Conservation (phyloP, 2,797 vertebrate species). For the Clamator glandarius region DNA sequence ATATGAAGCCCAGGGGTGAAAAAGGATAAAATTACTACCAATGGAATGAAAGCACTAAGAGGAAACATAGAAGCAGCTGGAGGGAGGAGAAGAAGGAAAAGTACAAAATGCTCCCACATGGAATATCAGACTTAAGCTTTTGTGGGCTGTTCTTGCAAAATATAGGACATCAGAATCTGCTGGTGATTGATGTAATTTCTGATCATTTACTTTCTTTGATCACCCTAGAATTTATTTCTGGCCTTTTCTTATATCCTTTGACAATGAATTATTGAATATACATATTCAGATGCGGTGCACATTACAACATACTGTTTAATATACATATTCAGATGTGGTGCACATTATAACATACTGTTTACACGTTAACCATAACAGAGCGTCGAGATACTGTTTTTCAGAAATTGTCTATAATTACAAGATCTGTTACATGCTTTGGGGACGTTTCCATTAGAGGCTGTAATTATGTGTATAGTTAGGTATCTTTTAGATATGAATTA, state of each 20-base stretch:
- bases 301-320: not conserved
- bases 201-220: not conserved
- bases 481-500: not conserved
- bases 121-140: not conserved
- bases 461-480: not conserved
- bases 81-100: not conserved
- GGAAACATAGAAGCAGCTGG: not conserved
- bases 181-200: not conserved
- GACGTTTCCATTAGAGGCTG: not conserved
- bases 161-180: not conserved
- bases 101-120: accelerated
- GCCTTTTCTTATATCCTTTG: not conserved
- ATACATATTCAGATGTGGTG: not conserved
- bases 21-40: not conserved
- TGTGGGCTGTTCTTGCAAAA: not conserved
- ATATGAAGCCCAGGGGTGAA: not conserved
- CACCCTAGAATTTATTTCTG: not conserved
- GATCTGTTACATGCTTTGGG: not conserved
- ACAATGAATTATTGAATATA: not conserved
- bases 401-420: not conserved
- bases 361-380: not conserved
- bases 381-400: not conserved
- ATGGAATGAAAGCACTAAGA: not conserved
- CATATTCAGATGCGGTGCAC: not conserved
- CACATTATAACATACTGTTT: not conserved